Conservation (phyloP, 2,113 vertebrate genomes). For the pig (Sus scrofa) region DNA sequence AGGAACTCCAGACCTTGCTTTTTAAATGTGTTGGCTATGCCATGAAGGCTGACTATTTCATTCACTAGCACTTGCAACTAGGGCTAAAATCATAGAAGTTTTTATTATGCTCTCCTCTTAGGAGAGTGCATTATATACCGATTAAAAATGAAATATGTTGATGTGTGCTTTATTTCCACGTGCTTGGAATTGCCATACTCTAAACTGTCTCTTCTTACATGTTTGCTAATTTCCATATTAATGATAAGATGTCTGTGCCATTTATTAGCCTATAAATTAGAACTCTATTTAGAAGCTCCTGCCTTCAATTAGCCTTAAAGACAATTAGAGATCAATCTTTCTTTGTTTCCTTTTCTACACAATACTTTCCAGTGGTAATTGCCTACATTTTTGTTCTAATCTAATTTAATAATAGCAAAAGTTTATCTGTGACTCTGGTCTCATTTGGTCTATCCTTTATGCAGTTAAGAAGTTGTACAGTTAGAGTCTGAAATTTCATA, state of each 20-base stretch:
- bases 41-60: constrained; percentile 57
- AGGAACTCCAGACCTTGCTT: background rate
- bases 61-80: constrained; percentile 58
- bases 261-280: constrained; percentile 85
- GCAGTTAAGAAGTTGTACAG: background rate
- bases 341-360: constrained; percentile 76
- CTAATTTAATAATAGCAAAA: background rate
- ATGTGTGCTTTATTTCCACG: constrained; percentile 72
- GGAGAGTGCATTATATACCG: constrained; percentile 38
- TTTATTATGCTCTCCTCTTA: constrained; percentile 58
- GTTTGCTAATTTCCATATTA: constrained; percentile 81
- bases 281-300: constrained; percentile 80
- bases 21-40: constrained; percentile 50
- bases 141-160: constrained; percentile 47
- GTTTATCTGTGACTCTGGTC: background rate
- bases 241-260: constrained; percentile 77
- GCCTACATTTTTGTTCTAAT: background rate
- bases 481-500: background rate
- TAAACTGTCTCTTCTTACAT: constrained; percentile 74
- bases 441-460: background rate
- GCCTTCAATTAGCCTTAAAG: constrained; percentile 83
- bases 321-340: constrained; percentile 78
- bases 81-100: constrained; percentile 57
- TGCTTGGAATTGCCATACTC: constrained; percentile 52
- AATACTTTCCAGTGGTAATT: constrained; percentile 66